Evolutionary conservation across 1,140 invertebrate species (phyloP), one percentile per base, ranked within the genome.

Genomic region (Eufriesea mexicana): DNA sequence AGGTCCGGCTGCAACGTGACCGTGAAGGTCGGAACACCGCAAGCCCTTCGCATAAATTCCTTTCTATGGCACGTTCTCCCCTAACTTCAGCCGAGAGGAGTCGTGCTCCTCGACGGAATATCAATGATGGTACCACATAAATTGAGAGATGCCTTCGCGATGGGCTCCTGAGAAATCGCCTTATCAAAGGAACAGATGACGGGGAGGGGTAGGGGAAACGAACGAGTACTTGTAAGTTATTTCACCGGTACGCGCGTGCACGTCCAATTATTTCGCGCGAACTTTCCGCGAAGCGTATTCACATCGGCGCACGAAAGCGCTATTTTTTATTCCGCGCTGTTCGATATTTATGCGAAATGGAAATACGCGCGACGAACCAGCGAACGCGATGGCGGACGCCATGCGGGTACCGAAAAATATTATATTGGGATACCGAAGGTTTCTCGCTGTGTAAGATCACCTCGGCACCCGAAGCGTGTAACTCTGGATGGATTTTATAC

Each of bases 21-120:
- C 83, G 67, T 84, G 85, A 86, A 86, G 85, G 85, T 86, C 83
- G 85, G 61, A 75, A 84, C 76, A 86, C 83, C 82, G 83, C 82
- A 84, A 84, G 78, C 85, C 85, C 83, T 86, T 86, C 73, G 77
- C 82, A 84, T 86, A 86, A 86, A 86, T 84, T 83, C 68, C 77
- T 76, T 83, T 83, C 84, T 83, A 85, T 82, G 79, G 64, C 59
- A 73, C 75, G 55, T 83, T 73, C 79, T 75, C 62, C 71, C 61
- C 81, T 64, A 67, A 83, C 54, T 78, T 78, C 25, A 61, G 28
- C 51, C 51, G 59, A 68, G 59, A 83, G 61, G 62, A 84, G 47
- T 78, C 74, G 73, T 78, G 75, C 59, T 73, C 71, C 75, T 79
- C 84, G 71, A 79, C 77, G 71, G 79, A 82, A 82, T 84, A 75